Conservation (phyloP, 2,113 vertebrate species). For the Genyomyrus donnyi region DNA sequence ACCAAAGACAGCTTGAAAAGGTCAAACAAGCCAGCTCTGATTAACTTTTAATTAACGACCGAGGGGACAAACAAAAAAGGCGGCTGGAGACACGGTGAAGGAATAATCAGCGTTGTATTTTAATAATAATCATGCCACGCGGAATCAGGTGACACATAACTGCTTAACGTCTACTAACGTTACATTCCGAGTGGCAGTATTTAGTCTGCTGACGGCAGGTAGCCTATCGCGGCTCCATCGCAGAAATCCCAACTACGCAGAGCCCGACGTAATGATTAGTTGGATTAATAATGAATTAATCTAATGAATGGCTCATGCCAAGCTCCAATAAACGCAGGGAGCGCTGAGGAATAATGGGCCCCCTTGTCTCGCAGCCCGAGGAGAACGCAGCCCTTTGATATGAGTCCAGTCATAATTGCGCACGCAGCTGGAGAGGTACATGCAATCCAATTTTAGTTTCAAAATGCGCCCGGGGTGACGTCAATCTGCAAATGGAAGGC, state of each 20-base stretch:
- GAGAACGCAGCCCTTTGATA: conserved; percentile 35
- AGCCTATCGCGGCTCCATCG: conserved; percentile 20
- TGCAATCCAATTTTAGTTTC: conserved; percentile 43
- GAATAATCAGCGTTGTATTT: conserved; percentile 8
- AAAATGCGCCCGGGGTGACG: conserved; percentile 37
- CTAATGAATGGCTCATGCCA: conserved; percentile 32
- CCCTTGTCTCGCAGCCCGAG: conserved; percentile 35
- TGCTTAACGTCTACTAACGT: neutral
- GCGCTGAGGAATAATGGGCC: conserved; percentile 37
- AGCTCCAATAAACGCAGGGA: conserved; percentile 31
- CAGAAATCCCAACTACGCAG: conserved; percentile 23
- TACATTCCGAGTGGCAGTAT: neutral
- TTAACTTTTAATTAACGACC: conserved; percentile 37
- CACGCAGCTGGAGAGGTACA: conserved; percentile 31
- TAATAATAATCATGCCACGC: conserved; percentile 8
- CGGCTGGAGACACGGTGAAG: conserved; percentile 11
- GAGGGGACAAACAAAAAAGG: conserved; percentile 18
- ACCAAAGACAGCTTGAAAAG: conserved; percentile 25
- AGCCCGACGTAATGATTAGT: conserved; percentile 40
- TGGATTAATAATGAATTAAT: conserved; percentile 33
- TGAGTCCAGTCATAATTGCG: conserved; percentile 37
- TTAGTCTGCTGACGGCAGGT: conserved; percentile 7
- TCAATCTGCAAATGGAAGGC: conserved; percentile 33
- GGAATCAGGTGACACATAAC: neutral
- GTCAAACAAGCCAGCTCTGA: conserved; percentile 29